Evolutionary conservation across 2,888 invertebrate genomes (phyloP), one percentile per base, ranked within the genome.

Genomic region (Lamproptera curius): DNA sequence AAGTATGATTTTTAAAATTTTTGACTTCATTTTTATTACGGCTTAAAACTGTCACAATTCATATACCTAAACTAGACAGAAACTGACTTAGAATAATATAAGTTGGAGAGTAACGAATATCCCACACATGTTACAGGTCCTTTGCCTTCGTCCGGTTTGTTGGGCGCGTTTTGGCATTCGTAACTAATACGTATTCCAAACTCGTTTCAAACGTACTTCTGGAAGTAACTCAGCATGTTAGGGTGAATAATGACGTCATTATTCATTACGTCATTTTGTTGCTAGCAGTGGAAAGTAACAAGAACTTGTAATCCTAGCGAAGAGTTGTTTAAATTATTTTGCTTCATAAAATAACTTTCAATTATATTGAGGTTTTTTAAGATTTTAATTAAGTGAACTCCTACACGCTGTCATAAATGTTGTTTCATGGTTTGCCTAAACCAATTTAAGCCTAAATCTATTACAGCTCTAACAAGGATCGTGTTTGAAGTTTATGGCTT

Each of bases 241-340:
- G 58, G 67, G 57, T 80, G 78, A 85, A 67, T 67, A 73, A 84
- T 85, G 83, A 81, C 79, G 76, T 78, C 77, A 84, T 85, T 75
- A 76, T 1, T 42, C 42, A 42, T n/a, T 36, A 16, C 36, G 16
- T 16, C 36, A 36, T 16, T 11, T 33, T 14, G 42, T 6, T 11
- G 31, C n/a, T 5, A 11, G 31, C 31, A 13, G 31, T 31, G n/a
- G 11, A 13, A 31, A 31, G 31, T 31, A 11, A 2, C 31, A 13
- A 31, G 13, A 11, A 31, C 31, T 13, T 2, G 31, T n/a, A 28
- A 28, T 28, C n/a, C 28, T 28, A 20, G 20, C n/a, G n/a, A n/a
- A n/a, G n/a, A n/a, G n/a, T n/a, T n/a, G n/a, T n/a, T n/a, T n/a
- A n/a, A n/a, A n/a, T n/a, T n/a, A n/a, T n/a, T n/a, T n/a, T n/a